Conservation (phyloP, 1,140 invertebrate genomes). For the Laupala kohalensis region DNA sequence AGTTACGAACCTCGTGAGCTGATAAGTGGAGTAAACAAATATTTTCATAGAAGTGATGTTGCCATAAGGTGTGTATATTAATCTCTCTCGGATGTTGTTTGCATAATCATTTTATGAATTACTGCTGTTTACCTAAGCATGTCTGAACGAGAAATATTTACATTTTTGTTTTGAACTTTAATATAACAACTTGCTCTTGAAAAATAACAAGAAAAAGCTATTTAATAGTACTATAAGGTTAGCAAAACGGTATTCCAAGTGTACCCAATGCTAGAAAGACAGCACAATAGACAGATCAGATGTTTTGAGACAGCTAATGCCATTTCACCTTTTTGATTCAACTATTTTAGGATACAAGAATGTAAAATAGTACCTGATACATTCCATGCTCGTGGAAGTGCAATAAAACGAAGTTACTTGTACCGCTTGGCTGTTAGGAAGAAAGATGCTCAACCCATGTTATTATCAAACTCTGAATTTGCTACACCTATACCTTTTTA, state of each 20-base stretch:
- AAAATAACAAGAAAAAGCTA: neutral
- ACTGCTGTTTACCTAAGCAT: too few species aligned
- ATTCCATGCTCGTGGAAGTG: constrained; percentile 16
- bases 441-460: constrained; percentile 8
- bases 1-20: constrained; percentile 4
- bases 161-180: neutral
- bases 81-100: too few species aligned
- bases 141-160: too few species aligned
- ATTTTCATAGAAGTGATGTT: constrained; percentile 10
- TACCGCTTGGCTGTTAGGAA: constrained; percentile 17
- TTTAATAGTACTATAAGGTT: neutral
- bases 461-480: neutral
- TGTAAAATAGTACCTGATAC: constrained; percentile 14
- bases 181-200: neutral
- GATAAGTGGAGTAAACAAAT: constrained; percentile 10
- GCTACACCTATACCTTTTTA: constrained; percentile 31
- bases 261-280: neutral
- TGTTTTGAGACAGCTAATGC: too few species aligned
- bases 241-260: neutral
- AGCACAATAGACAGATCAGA: neutral
- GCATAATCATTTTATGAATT: too few species aligned
- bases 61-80: constrained; percentile 16
- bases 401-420: constrained; percentile 14
- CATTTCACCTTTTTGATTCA: neutral
- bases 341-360: constrained; percentile 11